Evolutionary conservation across 2,113 vertebrate species (phyloP).

Genomic region (Phaethon lepturus): DNA sequence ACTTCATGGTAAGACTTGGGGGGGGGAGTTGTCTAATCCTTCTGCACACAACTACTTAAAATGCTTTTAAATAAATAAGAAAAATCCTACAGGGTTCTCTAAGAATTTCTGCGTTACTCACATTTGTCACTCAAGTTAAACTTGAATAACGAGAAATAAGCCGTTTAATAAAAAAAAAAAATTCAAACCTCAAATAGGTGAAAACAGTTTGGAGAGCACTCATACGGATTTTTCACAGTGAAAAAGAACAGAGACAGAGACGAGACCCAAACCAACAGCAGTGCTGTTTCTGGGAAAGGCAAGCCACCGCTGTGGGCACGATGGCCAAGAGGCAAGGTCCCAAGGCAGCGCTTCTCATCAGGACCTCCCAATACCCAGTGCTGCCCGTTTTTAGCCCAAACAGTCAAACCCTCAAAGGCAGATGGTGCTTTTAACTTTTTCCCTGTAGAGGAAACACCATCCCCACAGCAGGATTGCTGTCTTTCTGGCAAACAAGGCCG

Average conservation of each 20-base stretch:
- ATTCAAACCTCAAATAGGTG: not conserved
- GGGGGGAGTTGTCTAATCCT: not conserved
- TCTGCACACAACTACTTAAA: not conserved
- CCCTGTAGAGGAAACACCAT: not conserved
- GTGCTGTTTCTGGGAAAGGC: not conserved
- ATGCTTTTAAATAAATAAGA: not conserved
- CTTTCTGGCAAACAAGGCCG: not conserved
- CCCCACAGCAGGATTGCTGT: too few species aligned
- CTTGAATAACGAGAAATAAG: not conserved
- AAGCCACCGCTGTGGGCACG: not conserved
- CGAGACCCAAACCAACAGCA: not conserved
- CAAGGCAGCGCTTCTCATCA: not conserved
- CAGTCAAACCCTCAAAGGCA: not conserved
- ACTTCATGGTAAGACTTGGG: not conserved
- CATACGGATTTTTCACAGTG: not conserved
- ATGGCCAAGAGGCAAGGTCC: not conserved
- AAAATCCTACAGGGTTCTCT: not conserved
- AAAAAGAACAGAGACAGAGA: not conserved
- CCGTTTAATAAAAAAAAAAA: not conserved
- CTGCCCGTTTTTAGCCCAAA: not conserved
- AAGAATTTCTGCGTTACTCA: not conserved
- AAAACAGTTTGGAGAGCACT: not conserved
- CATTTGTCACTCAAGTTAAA: not conserved
- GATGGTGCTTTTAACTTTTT: not conserved
- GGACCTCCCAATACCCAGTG: not conserved